Conservation (phyloP, 2,797 vertebrate genomes). For the Lithobates pipiens region DNA sequence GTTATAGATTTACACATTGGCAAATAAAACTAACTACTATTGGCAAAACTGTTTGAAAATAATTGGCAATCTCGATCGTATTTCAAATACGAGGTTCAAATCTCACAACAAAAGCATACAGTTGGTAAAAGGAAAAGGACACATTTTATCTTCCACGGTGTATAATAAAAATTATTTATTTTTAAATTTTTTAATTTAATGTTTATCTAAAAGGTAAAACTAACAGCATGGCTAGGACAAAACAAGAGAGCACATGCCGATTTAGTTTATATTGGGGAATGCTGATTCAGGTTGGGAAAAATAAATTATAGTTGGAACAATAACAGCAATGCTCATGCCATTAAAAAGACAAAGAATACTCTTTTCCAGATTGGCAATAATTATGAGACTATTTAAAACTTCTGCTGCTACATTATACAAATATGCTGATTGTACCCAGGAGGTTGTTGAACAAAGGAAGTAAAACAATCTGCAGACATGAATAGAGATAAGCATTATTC, state of each 20-base stretch:
- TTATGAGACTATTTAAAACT: conserved; percentile 55
- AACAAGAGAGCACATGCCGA: background rate
- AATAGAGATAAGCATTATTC: conserved; percentile 59
- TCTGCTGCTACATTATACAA: conserved; percentile 53
- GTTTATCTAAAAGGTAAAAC: background rate
- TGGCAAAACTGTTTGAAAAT: conserved; percentile 3
- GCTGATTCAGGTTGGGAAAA: conserved; percentile 31
- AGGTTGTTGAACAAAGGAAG: conserved; percentile 47
- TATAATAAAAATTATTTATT: background rate
- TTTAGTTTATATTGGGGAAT: background rate
- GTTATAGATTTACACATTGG: background rate
- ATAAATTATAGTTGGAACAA: conserved; percentile 38
- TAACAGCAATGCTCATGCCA: conserved; percentile 25
- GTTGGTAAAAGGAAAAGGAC: too few relatives aligned
- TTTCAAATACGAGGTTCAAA: too few relatives aligned
- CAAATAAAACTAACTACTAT: background rate
- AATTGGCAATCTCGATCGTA: background rate
- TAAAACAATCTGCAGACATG: conserved; percentile 51
- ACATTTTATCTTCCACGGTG: background rate
- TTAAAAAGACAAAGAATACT: conserved; percentile 45
- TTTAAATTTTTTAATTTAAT: too few relatives aligned
- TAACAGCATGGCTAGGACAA: background rate
- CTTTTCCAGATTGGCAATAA: conserved; percentile 48
- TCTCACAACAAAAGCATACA: too few relatives aligned
- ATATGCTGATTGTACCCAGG: conserved; percentile 55